Evolutionary conservation across 2,797 vertebrate genomes (phyloP), one percentile per base, ranked within the genome.

Genomic region (Notolabrus celidotus): DNA sequence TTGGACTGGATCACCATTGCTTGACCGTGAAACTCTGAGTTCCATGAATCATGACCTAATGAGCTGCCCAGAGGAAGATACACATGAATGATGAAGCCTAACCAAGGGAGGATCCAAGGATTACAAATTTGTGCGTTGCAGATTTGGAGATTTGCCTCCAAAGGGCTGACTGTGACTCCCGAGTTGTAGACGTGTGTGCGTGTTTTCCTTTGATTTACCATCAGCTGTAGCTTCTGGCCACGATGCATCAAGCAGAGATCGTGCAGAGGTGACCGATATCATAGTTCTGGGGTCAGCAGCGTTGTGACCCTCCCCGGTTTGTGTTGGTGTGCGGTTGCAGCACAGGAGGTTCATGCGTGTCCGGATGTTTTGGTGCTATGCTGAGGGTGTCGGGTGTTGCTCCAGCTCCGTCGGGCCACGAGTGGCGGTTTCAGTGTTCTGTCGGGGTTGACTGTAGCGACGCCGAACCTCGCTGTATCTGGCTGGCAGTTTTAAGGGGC

Each of bases 371-470:
- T 29, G 45, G 74, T 79, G 83, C 72, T 27, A 86, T 91, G 88
- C 80, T 86, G 71, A 86, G 69, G 45, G 68, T 57, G 47, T 67
- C 80, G 0, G 69, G 70, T 20, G 45, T 71, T 1, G 86, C 89
- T 53, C 92, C 91, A 39, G 91, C 92, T 68, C 92, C 92, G 7
- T 72, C 77, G 27, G 94, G 88, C 77, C 88, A 90, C 1, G 89
- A 92, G 79, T 97, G 97, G 96, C 79, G 81, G 16, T 95, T 95
- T 71, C 95, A 96, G 77, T 93, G 93, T 6, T 94, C 96, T 2
- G 94, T 98, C 2, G 97, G 97, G 6, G 96, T 98, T 90, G 97
- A 98, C 87, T 98, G 97, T 84, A 96, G 96, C 33, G 90, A 93
- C 15, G 94, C 95, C 0, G 96, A 97, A 86, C 97, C 97, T 12